Base-by-base conservation (phyloP, 2,797 vertebrate species). In the Garrulus glandarius region DNA sequence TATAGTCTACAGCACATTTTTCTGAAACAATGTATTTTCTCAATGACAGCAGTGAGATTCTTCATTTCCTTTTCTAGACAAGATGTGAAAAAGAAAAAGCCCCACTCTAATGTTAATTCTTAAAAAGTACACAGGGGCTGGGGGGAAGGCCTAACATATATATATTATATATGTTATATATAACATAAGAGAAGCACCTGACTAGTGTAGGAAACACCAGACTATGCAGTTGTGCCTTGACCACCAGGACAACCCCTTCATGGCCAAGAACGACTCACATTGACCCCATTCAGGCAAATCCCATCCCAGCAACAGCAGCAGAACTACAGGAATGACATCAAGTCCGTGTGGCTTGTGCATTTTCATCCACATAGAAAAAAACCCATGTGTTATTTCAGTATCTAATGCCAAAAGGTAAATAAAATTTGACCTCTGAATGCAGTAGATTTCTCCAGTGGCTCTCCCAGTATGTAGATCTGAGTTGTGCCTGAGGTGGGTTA, bases 1-100 rank as follows among this genome's bases (percentile, higher is more conserved):
- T 95, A 81, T 0, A 89, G 53, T 43, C 84, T 41, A 63, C 61
- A 56, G 79, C 67, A 84, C 69, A 74, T 90, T 88, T 82, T 92
- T 93, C 72, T 39, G 63, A 88, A 80, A 67, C 84, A 86, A 92
- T 57, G 20, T 30, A 83, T 95, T 94, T 92, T 91, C 77, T 92
- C 84, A 89, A 27, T 87, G 83, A 88, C 80, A 88, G 70, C 47
- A 86, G 69, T 8, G 41, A 95, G 89, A 89, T 57, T 86, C 80
- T 89, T 89, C 37, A 71, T 81, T 92, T 94, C 55, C 61, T 84
- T 81, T 77, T 41, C 61, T 78, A 1, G 0, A 88, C 47, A 70
- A 91, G 86, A 95, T 12, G 49, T 30, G 64, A 78, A 74, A 67
- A 90, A 88, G 19, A 53, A 77, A 56, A 77, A 34, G 14, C 1